Evolutionary conservation across 2,797 vertebrate genomes (phyloP).

Genomic region (Dryobates pubescens): DNA sequence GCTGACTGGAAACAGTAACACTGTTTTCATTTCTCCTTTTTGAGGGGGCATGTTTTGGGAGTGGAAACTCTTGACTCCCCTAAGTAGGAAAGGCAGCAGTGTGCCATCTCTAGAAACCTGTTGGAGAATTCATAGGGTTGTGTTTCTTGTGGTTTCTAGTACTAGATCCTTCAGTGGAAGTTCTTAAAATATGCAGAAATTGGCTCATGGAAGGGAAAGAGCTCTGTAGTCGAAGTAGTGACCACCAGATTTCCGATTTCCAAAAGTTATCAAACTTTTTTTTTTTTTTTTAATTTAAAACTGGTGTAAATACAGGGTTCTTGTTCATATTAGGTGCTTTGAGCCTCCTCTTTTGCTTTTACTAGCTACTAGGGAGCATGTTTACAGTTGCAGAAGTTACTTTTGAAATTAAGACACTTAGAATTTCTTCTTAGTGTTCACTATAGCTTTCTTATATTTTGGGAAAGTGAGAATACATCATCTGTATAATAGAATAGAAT

Average conservation of each 20-base stretch:
- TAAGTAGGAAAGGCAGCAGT: background rate
- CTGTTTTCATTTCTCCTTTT: background rate
- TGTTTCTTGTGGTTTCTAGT: background rate
- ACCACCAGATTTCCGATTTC: background rate
- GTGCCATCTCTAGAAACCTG: background rate
- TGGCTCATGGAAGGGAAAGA: accelerated
- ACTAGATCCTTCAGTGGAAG: background rate
- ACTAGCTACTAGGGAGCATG: background rate
- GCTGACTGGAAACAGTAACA: background rate
- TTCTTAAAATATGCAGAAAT: background rate
- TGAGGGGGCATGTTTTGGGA: background rate
- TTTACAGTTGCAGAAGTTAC: too few species aligned
- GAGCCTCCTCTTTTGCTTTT: background rate
- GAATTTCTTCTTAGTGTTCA: too few species aligned
- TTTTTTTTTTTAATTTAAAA: accelerated
- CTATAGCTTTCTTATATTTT: too few species aligned
- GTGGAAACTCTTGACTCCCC: background rate
- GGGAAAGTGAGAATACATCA: too few species aligned
- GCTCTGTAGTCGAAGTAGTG: background rate
- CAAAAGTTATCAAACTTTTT: background rate
- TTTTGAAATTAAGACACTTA: too few species aligned
- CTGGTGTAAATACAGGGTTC: background rate
- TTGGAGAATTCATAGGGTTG: background rate
- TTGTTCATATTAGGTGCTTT: background rate
- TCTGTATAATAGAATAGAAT: too few species aligned